phyloP scores from a whole-genome alignment of 2,797 vertebrate species.

The Myripristis jacobus region DNA sequence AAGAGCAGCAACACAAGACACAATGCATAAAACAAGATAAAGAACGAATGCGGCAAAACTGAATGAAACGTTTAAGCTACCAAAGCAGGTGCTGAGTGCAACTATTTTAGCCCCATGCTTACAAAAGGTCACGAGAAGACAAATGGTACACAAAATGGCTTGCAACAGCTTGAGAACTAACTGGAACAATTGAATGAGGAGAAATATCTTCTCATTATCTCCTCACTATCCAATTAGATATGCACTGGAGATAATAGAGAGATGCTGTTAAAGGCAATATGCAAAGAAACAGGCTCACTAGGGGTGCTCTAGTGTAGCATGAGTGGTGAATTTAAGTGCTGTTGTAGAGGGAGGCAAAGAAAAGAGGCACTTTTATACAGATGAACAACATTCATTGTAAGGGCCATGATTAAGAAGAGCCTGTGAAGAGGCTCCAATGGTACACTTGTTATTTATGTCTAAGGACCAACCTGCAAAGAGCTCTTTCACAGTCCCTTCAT shows the following conservation, averaged over 20 bases:
- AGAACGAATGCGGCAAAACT: conserved; percentile 2
- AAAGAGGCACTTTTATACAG: background rate
- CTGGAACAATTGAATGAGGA: background rate
- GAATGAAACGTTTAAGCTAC: conserved; percentile 4
- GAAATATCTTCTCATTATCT: background rate
- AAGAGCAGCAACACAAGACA: background rate
- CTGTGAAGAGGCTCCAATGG: background rate
- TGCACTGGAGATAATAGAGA: conserved; percentile 21
- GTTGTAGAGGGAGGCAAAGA: conserved; percentile 3
- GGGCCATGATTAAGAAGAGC: background rate
- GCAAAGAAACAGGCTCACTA: conserved; percentile 13
- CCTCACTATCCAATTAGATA: conserved; percentile 8
- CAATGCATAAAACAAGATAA: conserved; percentile 4
- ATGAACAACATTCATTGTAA: conserved; percentile 5
- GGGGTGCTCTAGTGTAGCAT: background rate
- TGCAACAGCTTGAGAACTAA: background rate
- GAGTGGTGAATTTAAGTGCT: conserved; percentile 2
- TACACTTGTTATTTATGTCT: conserved; percentile 10
- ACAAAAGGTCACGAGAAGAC: background rate
- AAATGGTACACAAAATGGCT: background rate
- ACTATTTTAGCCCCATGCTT: background rate
- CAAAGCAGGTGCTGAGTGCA: background rate
- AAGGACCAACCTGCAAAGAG: conserved; percentile 5
- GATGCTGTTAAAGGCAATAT: background rate
- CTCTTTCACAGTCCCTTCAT: background rate